Evolutionary conservation across 2,797 vertebrate species (phyloP), one percentile per base, ranked within the genome.

Genomic region (Holocentrus rufus): DNA sequence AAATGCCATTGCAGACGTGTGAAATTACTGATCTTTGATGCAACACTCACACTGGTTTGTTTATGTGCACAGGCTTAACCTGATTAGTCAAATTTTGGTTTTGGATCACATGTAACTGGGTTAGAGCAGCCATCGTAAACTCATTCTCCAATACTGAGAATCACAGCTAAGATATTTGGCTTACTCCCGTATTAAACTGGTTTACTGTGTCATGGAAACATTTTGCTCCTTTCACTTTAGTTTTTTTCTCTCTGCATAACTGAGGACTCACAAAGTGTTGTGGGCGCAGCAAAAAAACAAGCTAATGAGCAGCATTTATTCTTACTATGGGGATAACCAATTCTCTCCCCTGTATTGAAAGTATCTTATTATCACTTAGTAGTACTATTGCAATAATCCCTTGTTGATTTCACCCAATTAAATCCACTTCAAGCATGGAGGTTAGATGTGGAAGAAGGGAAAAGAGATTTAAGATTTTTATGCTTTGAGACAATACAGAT

Each of bases 1-100:
- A 90, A 88, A 89, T 91, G 88, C 87, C 83, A 91, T 89, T 92
- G 88, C 87, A 85, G 14, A 14, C 69, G 52, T 78, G 66, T 82
- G 31, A 44, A 46, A n/a, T 54, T 36, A 58, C 60, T 34, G 65
- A 7, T 39, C 27, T 10, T 46, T 53, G 39, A 14, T 30, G 20
- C 7, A 1, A 62, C 39, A 13, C 39, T 42, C 14, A 42, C 39
- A 42, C 39, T 1, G 39, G 11, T 42, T 42, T 20, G 46, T 49
- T 49, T 50, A 20, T 9, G 3, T 22, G 7, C 44, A 14, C 44
- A 46, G 17, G 15, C 34, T 36, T 36, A 36, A 36, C 9, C 34
- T 27, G 25, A 27, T 27, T 27, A 27, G 25, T 27, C 39, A 42
- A 15, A 42, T 42, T 13, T 13, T 42, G 39, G 39, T 42, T 42